Conservation (phyloP, 1,140 invertebrate genomes). For the Leptinotarsa lineolata region DNA sequence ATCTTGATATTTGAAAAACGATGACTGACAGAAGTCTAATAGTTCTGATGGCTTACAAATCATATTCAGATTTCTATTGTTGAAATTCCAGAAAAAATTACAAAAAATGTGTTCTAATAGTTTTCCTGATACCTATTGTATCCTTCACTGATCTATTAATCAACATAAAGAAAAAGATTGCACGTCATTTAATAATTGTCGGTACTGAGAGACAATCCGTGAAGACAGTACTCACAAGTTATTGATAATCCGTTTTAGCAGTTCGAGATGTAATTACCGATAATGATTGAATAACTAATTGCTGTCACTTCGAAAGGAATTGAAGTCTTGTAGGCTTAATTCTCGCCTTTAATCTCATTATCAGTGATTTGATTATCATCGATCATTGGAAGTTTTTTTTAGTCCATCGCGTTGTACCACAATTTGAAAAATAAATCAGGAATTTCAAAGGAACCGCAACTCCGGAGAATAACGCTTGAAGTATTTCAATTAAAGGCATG, state of each 20-base stretch:
- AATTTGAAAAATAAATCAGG: neutral
- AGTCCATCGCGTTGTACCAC: neutral
- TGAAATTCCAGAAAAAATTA: no score
- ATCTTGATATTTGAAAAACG: no score
- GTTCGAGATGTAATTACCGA: neutral
- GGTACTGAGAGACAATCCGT: neutral
- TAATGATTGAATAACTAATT: conserved; percentile 6
- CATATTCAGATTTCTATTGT: no score
- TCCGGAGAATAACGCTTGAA: no score
- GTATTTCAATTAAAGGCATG: no score
- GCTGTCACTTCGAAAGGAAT: conserved; percentile 1
- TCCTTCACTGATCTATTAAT: neutral
- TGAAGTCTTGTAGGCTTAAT: neutral
- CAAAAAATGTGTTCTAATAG: no score
- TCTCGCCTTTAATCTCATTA: neutral
- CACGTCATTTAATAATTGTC: neutral
- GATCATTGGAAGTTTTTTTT: neutral
- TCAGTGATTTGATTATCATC: conserved; percentile 2
- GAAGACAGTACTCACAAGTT: neutral
- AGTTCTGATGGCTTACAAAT: no score
- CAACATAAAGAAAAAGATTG: neutral
- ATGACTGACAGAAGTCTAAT: no score
- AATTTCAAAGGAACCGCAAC: neutral
- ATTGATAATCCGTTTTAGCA: neutral
- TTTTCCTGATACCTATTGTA: no score